Evolutionary conservation across 2,888 invertebrate species (phyloP), one percentile per base, ranked within the genome.

Genomic region (Andrena bicolor): DNA sequence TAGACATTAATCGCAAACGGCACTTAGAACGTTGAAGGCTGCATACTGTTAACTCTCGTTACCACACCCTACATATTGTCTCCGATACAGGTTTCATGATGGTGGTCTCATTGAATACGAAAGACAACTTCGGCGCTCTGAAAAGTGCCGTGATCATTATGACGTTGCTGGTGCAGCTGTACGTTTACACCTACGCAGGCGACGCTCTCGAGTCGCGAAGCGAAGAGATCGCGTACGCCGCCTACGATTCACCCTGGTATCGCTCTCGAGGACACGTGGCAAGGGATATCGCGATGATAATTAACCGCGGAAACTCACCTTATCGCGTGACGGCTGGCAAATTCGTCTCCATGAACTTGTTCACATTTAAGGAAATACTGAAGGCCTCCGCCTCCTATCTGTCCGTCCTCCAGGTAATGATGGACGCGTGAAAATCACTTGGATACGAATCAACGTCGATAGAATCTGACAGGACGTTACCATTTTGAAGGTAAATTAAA

Each of bases 281-380:
- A 8, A 89, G 76, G 32, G 83, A 90, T 10, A 48, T 91, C 41
- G 48, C 68, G 28, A 80, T 91, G 48, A 82, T 91, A 4, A 90
- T 91, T 70, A 61, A 84, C 51, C 87, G 82, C 5, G 92, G 81
- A 10, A 73, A 80, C 26, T 81, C 83, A 5, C 84, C 89, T 13
- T 86, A 87, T 53, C 86, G 80, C n/a, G 80, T 91, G 4, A 90
- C 91, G 0, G 91, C 91, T 0, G 92, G 92, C 6, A 90, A 90
- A 79, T 91, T 91, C 56, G 69, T 89, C 49, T 76, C 79, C 13
- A 91, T 91, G 91, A 91, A 90, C n/a, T 74, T 90, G 5, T 77
- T 85, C 71, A 90, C 90, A 2, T 91, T 90, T 58, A 91, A 90
- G 80, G 90, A 90, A 41, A 91, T 90, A 49, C 26, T 91, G 0